Percentiles rank a stretch among this genome's conserved stretches.
phyloP scores from a whole-genome alignment of 2,797 vertebrate genomes.

The Chromis chromis region DNA sequence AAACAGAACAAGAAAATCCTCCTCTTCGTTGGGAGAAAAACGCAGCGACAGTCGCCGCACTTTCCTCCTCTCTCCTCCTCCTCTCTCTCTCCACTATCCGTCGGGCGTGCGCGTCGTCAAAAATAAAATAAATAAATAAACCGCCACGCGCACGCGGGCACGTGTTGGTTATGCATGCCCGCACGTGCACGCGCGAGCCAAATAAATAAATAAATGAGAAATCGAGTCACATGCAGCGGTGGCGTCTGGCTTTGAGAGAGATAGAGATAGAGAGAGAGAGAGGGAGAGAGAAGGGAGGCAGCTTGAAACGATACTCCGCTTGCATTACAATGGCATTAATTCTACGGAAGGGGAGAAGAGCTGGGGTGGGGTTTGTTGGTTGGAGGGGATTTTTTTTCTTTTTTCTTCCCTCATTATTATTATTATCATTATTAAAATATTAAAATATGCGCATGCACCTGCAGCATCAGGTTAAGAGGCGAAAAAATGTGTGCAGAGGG shows the following conservation, averaged over 20 bases:
- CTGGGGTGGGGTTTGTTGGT: not conserved
- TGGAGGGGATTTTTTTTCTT: not conserved
- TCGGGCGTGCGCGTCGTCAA: conserved; percentile 33
- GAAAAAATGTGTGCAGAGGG: conserved; percentile 2
- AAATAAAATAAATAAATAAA: not conserved
- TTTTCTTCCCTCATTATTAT: not conserved
- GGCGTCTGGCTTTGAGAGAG: conserved; percentile 48
- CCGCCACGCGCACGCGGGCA: conserved; percentile 60
- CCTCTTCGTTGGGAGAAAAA: conserved; percentile 24
- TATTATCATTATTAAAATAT: not conserved
- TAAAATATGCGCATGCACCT: conserved; percentile 44
- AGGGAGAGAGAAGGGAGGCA: conserved; percentile 22
- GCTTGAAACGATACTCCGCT: conserved; percentile 52
- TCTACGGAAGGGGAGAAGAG: conserved; percentile 1
- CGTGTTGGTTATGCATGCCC: conserved; percentile 72
- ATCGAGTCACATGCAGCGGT: conserved; percentile 70
- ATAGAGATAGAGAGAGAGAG: too few species aligned
- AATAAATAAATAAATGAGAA: not conserved
- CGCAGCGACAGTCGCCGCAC: conserved; percentile 19
- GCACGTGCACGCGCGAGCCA: conserved; percentile 67
- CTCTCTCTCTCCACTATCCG: conserved; percentile 15
- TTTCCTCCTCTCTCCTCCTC: conserved; percentile 5
- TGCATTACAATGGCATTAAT: conserved; percentile 45
- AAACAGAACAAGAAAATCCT: not conserved
- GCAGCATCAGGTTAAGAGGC: conserved; percentile 64